Conservation (phyloP, 2,888 invertebrate genomes). For the Hirtodrosophila duncani region DNA sequence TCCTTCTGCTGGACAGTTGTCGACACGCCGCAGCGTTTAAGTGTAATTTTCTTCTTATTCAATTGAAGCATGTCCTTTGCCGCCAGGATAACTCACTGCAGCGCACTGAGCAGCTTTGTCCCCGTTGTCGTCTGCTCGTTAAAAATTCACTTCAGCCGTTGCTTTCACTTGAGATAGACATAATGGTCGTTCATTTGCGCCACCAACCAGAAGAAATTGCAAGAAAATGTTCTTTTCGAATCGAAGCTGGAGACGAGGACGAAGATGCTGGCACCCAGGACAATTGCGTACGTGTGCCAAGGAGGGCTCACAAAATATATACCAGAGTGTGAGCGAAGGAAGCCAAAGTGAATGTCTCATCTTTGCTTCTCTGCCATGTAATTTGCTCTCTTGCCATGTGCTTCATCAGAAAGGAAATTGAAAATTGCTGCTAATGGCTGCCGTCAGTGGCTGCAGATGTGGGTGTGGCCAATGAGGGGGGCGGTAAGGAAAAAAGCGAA, state of each 20-base stretch:
- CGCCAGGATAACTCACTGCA: conserved; percentile 57
- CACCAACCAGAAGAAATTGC: conserved; percentile 46
- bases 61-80: conserved; percentile 73
- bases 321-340: conserved; percentile 6
- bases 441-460: conserved; percentile 23
- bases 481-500: conserved; percentile 9
- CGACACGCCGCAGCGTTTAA: conserved; percentile 68
- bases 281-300: conserved; percentile 65
- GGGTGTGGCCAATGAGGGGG: conserved; percentile 45
- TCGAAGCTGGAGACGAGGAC: conserved; percentile 23
- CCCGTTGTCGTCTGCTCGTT: conserved; percentile 47
- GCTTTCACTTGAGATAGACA: conserved; percentile 72
- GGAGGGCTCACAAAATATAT: neutral
- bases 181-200: conserved; percentile 75
- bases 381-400: conserved; percentile 77
- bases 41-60: conserved; percentile 74
- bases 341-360: conserved; percentile 40
- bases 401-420: conserved; percentile 78
- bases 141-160: conserved; percentile 67
- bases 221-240: conserved; percentile 64
- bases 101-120: conserved; percentile 37
- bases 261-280: conserved; percentile 50
- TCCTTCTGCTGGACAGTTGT: too few species aligned
- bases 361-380: conserved; percentile 64
- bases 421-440: conserved; percentile 74